These are phyloP conservation scores for Drosophila ochracea DNA, from an alignment of 2,888 invertebrate species.

Conservation along the genomic window DNA sequence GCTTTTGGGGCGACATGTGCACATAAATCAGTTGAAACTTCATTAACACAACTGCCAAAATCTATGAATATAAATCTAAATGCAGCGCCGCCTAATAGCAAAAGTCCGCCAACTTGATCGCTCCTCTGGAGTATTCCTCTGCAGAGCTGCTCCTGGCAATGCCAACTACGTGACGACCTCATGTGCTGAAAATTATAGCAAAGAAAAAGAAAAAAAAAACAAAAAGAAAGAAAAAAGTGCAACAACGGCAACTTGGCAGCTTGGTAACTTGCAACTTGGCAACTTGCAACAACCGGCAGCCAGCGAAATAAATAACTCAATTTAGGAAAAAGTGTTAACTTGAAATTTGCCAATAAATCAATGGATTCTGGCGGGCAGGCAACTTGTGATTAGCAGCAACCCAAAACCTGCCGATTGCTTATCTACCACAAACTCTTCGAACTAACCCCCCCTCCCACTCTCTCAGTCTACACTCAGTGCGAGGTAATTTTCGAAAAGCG, in stretches of 20 bases:
- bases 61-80: slow-evolving; percentile 73
- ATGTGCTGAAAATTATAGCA: slow-evolving; percentile 53
- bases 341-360: slow-evolving; percentile 78
- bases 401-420: slow-evolving; percentile 62
- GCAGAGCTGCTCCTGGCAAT: slow-evolving; percentile 15
- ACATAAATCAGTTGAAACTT: slow-evolving; percentile 74
- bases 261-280: slow-evolving; percentile 5
- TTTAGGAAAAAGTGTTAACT: slow-evolving; percentile 81
- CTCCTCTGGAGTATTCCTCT: slow-evolving; percentile 24
- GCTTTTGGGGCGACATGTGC: slow-evolving; percentile 22
- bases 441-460: neutral
- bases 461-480: neutral
- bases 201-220: slow-evolving; percentile 4
- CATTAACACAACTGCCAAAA: slow-evolving; percentile 80
- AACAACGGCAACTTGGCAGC: slow-evolving; percentile 39
- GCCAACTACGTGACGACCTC: slow-evolving; percentile 61
- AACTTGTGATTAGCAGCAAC: slow-evolving; percentile 70
- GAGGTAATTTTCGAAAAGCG: slow-evolving; percentile 54
- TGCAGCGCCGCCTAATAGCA: slow-evolving; percentile 32
- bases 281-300: slow-evolving; percentile 35
- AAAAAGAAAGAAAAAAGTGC: slow-evolving; percentile 3
- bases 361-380: slow-evolving; percentile 55
- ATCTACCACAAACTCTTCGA: slow-evolving; percentile 46
- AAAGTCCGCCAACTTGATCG: slow-evolving; percentile 16
- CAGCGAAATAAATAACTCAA: slow-evolving; percentile 76